Conservation (phyloP, 2,888 invertebrate species). For the Synergus umbraculus region DNA sequence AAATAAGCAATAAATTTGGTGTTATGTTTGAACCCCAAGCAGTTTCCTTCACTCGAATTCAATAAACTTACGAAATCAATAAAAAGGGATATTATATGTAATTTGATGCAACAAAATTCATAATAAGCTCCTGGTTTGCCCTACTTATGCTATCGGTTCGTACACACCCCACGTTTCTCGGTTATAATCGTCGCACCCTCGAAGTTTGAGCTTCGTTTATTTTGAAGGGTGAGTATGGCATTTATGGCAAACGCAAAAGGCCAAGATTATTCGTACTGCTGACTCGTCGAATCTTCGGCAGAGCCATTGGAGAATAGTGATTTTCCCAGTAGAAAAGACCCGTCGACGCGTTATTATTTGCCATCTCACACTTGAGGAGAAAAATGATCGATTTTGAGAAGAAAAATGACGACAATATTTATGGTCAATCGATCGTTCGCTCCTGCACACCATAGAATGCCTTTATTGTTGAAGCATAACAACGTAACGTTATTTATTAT, state of each 20-base stretch:
- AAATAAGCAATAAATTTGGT: background rate
- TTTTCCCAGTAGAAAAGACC: constrained; percentile 7
- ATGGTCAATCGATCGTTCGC: constrained; percentile 6
- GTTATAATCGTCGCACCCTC: background rate
- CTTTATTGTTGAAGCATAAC: constrained; percentile 7
- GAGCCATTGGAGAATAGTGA: background rate
- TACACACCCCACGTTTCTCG: background rate
- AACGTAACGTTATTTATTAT: constrained; percentile 7
- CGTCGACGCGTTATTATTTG: constrained; percentile 14
- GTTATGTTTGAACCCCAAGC: background rate
- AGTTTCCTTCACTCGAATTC: background rate
- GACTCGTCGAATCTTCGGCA: constrained; percentile 22
- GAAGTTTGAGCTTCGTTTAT: constrained; percentile 23
- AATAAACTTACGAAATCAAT: background rate
- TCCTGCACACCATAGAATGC: background rate
- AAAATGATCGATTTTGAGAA: constrained; percentile 1
- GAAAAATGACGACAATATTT: constrained; percentile 8
- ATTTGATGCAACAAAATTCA: background rate
- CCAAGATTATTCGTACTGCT: constrained; percentile 5
- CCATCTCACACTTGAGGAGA: background rate
- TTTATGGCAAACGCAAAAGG: constrained; percentile 1
- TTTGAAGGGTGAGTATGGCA: constrained; percentile 1
- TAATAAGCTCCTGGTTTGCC: background rate
- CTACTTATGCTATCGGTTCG: background rate
- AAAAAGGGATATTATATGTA: background rate